Evolutionary conservation across 2,113 vertebrate genomes (phyloP), one percentile per base, ranked within the genome.

Genomic region (zebrafish (Danio rerio)): DNA sequence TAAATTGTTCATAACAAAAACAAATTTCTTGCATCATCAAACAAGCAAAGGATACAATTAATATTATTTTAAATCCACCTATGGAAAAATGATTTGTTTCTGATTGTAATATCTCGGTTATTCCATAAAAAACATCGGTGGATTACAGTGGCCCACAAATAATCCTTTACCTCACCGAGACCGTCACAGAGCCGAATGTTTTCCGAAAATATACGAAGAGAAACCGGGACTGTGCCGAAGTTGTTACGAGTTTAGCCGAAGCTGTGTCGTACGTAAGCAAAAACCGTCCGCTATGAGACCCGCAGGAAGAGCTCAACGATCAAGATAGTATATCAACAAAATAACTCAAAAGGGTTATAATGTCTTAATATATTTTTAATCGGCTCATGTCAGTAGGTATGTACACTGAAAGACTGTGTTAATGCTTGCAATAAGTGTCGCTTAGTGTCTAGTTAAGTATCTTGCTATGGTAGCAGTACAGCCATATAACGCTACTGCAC

Each of bases 391-490:
- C 20, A 63, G 59, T 63, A 52, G 75, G 75, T 77, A 77, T 52
- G 75, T 62, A 62, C 12, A 63, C 7, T 18, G 9, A 63, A 50
- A 12, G 18, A 2, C 9, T 21, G 20, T 10, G 5, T 9, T 4
- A 47, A 76, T 50, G 20, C 7, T 21, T 75, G 45, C 58, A 40
- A 0, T 31, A 73, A n/a, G 8, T n/a, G 9, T 42, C 71, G 20
- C 31, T 31, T 21, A 53, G 6, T 13, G n/a, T 20, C 16, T 40
- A 4, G 75, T 58, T 63, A 61, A 76, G 16, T 18, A 43, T 21
- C 47, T 77, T 52, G 75, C 59, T 77, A 47, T 62, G 58, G 18
- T 21, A 77, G 18, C 74, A 77, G 74, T 31, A 31, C 31, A 31
- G 8, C 9, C 9, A 63, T 63, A 16, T 45, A 18, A 58, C 31